A percentile compares a stretch with the other conserved stretches of the same genome.
These are phyloP conservation scores for Pseudotriccus pelzelni DNA, from an alignment of 2,797 vertebrate species.

Conservation along the genomic window DNA sequence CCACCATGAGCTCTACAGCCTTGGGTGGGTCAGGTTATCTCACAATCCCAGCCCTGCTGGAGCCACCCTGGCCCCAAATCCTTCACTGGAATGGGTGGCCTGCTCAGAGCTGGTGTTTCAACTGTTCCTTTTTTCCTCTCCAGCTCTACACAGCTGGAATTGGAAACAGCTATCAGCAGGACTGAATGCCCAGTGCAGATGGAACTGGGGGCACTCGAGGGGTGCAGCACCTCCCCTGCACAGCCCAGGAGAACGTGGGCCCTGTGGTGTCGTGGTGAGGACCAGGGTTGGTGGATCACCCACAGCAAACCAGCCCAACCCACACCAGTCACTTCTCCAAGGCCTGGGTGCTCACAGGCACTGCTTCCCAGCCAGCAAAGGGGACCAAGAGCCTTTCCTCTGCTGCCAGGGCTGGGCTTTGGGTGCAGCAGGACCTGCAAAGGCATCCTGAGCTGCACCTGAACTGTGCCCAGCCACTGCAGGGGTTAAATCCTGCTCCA, in stretches of 20 bases:
- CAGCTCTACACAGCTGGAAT: not conserved
- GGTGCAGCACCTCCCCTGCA: not conserved
- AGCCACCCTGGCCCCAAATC: not conserved
- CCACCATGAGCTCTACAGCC: not conserved
- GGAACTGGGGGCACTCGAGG: not conserved
- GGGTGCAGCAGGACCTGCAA: not conserved
- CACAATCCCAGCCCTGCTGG: not conserved
- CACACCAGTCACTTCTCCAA: not conserved
- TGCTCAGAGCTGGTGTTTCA: not conserved
- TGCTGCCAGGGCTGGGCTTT: not conserved
- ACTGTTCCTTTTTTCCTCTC: not conserved
- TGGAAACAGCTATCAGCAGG: not conserved
- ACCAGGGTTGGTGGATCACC: not conserved
- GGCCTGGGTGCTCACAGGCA: not conserved
- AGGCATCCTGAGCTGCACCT: not conserved
- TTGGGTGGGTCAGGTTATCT: not conserved
- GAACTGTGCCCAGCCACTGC: not conserved
- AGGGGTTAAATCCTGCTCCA: not conserved
- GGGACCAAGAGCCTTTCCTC: not conserved
- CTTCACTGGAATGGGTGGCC: not conserved
- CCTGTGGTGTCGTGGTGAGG: not conserved
- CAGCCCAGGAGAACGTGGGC: not conserved
- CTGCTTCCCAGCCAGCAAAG: not conserved
- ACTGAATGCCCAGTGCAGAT: not conserved
- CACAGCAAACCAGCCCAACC: not conserved